Conservation (phyloP, 2,113 vertebrate species). For the Anarhynchus alexandrinus region DNA sequence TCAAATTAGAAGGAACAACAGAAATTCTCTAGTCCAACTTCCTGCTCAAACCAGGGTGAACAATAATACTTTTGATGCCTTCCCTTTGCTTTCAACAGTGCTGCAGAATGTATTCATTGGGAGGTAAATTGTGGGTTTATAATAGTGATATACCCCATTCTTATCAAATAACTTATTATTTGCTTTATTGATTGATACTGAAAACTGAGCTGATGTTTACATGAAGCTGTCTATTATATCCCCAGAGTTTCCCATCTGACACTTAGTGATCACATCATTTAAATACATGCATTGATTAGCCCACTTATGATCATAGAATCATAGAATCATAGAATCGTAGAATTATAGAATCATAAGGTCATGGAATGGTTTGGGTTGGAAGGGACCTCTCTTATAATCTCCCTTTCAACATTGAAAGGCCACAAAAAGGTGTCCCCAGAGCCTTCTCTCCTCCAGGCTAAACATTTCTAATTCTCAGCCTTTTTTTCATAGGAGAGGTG, state of each 20-base stretch:
- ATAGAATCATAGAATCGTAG: neutral
- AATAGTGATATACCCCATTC: neutral
- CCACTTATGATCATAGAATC: neutral
- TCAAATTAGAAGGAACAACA: neutral
- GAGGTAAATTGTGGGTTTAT: neutral
- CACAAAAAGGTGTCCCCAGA: neutral
- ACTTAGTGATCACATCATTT: neutral
- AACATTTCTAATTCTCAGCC: neutral
- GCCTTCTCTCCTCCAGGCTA: neutral
- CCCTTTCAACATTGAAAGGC: neutral
- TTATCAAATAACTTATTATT: neutral
- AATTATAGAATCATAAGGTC: neutral
- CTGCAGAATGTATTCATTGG: neutral
- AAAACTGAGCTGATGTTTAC: neutral
- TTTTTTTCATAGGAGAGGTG: neutral
- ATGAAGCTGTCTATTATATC: neutral
- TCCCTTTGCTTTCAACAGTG: neutral
- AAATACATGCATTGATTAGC: neutral
- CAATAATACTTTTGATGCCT: neutral
- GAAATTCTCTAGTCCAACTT: neutral
- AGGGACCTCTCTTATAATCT: neutral
- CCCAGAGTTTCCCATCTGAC: neutral
- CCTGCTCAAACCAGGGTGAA: neutral
- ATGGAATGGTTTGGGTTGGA: neutral
- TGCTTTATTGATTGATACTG: neutral